Base-by-base conservation (phyloP, 2,888 invertebrate species). In the Trissolcus brochymenae region DNA sequence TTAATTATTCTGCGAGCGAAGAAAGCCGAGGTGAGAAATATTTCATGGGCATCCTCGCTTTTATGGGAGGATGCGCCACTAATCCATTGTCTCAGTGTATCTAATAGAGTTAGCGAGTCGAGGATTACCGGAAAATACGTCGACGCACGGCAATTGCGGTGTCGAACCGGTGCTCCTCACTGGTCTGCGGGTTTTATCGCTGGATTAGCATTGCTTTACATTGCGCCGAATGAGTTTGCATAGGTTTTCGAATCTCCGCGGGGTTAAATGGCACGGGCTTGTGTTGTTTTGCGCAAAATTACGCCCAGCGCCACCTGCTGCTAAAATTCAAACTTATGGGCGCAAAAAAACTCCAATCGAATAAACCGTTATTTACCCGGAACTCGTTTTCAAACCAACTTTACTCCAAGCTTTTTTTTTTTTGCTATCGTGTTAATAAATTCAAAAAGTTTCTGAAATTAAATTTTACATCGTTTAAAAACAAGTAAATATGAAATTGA, bases 181-280 rank as follows among this genome's bases (percentile, higher is more conserved):
- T 81, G 83, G 82, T 84, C 82, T 84, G 82, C 78, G 85, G 86
- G 85, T 85, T 71, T 76, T 76, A 87, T 87, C 85, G 85, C 82
- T 83, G 85, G 87, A 88, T 88, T 88, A 88, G 85, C 87, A 87
- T 88, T 85, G 85, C 84, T 87, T 87, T 88, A 87, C 87, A 87
- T 87, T 87, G 87, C 85, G 84, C 83, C 84, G 82, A 85, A 83
- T 83, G 82, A 82, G 85, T 85, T 87, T 85, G 85, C 86, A 83
- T 83, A 85, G 83, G 83, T 84, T 85, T 83, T 71, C 81, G 74
- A 78, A 78, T 78, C 71, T 71, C 75, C 61, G 66, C 71, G 40
- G 64, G 74, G 71, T 74, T 60, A 60, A 74, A 78, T 56, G 56
- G 62, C 46, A 62, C 49, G 61, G 17, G 54, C 51, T 25, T 25